These are phyloP conservation scores for Amazona ochrocephala DNA, from an alignment of 2,797 vertebrate species.

Conservation along the genomic window DNA sequence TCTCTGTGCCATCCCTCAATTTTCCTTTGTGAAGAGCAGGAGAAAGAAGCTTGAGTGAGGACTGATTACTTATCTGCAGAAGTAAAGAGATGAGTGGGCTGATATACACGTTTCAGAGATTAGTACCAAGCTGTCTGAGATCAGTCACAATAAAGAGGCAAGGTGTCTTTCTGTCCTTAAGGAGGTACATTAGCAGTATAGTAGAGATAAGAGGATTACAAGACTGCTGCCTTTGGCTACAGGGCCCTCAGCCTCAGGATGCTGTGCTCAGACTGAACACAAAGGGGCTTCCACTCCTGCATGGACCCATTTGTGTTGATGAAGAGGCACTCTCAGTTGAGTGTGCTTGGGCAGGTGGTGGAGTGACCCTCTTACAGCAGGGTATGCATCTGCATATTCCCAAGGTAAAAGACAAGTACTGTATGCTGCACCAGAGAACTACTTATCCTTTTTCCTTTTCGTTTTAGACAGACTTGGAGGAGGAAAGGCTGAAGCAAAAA, in stretches of 20 bases:
- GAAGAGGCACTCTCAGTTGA: not conserved
- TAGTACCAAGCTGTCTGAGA: not conserved
- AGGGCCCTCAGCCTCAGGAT: not conserved
- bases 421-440: not conserved
- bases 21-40: not conserved
- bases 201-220: not conserved
- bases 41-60: not conserved
- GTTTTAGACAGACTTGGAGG: conserved; percentile 90
- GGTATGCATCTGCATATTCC: not conserved
- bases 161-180: not conserved
- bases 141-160: not conserved
- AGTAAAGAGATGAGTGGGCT: not conserved
- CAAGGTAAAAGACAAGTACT: not conserved
- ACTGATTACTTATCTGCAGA: not conserved
- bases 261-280: not conserved
- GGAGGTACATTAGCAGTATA: not conserved
- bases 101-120: not conserved
- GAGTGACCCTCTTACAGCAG: not conserved
- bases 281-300: not conserved
- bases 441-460: conserved; percentile 5
- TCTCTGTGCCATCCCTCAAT: not conserved
- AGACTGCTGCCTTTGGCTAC: not conserved
- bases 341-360: not conserved
- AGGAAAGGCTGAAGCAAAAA: conserved; percentile 90
- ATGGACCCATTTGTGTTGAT: not conserved